phyloP scores from a whole-genome alignment of 2,113 vertebrate genomes.

The Pelodiscus sinensis region DNA sequence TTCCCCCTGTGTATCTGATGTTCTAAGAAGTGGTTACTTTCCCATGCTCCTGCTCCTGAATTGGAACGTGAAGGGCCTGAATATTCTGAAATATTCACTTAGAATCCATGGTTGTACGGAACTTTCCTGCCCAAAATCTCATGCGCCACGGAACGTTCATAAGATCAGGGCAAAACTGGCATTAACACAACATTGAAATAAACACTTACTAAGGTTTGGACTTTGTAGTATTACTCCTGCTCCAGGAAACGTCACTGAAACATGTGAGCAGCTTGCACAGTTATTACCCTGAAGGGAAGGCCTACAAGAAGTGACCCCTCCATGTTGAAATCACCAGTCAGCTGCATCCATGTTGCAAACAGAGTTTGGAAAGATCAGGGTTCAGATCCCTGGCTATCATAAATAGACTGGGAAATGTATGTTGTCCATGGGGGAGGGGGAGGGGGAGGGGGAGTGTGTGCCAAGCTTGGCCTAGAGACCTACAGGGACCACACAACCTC shows the following conservation, averaged over 20 bases:
- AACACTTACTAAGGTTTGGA: not conserved
- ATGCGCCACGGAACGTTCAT: not conserved
- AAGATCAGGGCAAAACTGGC: not conserved
- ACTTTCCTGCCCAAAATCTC: not conserved
- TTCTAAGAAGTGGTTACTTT: not conserved
- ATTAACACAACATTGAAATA: not conserved
- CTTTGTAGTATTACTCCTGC: not conserved
- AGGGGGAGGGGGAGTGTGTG: accelerated
- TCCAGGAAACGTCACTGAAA: not conserved
- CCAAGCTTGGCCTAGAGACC: accelerated
- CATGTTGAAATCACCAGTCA: not conserved
- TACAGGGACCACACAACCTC: accelerated
- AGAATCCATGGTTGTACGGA: not conserved
- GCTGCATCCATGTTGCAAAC: not conserved
- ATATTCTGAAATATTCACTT: not conserved
- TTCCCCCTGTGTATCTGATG: not conserved
- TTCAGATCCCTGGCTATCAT: not conserved
- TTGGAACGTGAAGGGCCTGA: not conserved
- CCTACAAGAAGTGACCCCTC: not conserved
- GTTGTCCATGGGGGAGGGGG: accelerated
- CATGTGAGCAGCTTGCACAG: not conserved
- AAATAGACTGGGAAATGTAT: not conserved
- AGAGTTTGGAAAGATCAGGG: not conserved
- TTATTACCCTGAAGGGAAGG: not conserved
- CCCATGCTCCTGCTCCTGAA: not conserved